These are phyloP conservation scores for Latheticus oryzae DNA, from an alignment of 2,888 invertebrate species.

Conservation along the genomic window DNA sequence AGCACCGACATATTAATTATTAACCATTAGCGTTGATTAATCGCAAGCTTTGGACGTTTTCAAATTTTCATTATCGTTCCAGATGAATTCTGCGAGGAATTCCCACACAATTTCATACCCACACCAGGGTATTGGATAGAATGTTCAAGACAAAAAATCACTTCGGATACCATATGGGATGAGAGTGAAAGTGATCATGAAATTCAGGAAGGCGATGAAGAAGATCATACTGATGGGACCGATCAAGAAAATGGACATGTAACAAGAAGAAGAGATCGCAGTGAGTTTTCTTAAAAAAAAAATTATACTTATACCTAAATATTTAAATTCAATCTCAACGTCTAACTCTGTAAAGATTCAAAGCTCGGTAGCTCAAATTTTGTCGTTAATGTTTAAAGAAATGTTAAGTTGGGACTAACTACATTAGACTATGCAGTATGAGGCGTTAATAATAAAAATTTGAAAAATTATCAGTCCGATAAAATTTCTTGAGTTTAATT, in stretches of 20 bases:
- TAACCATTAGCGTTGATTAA: slow-evolving; percentile 17
- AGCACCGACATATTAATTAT: slow-evolving; percentile 21
- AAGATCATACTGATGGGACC: slow-evolving; percentile 61
- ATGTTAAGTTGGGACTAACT: too few species aligned
- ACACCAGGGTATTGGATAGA: slow-evolving; percentile 97
- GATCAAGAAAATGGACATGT: slow-evolving; percentile 63
- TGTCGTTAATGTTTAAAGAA: too few species aligned
- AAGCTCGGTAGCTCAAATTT: too few species aligned
- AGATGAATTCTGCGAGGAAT: slow-evolving; percentile 95
- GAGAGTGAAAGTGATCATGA: slow-evolving; percentile 82
- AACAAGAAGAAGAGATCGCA: slow-evolving; percentile 54
- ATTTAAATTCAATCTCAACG: not conserved
- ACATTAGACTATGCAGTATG: too few species aligned
- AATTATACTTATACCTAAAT: not conserved
- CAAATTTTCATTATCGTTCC: slow-evolving; percentile 54
- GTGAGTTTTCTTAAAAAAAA: slow-evolving; percentile 53
- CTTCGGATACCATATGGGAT: slow-evolving; percentile 86
- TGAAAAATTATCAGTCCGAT: too few species aligned
- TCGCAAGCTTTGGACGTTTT: slow-evolving; percentile 11
- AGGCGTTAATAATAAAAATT: too few species aligned
- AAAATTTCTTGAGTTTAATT: too few species aligned
- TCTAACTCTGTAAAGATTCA: too few species aligned
- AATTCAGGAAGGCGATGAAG: slow-evolving; percentile 64
- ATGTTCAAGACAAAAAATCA: slow-evolving; percentile 91
- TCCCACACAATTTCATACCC: slow-evolving; percentile 90